A percentile compares a stretch with the other conserved stretches of the same genome.
Conservation (phyloP, 1,140 invertebrate genomes). For the Bursaphelenchus mucronatus region DNA sequence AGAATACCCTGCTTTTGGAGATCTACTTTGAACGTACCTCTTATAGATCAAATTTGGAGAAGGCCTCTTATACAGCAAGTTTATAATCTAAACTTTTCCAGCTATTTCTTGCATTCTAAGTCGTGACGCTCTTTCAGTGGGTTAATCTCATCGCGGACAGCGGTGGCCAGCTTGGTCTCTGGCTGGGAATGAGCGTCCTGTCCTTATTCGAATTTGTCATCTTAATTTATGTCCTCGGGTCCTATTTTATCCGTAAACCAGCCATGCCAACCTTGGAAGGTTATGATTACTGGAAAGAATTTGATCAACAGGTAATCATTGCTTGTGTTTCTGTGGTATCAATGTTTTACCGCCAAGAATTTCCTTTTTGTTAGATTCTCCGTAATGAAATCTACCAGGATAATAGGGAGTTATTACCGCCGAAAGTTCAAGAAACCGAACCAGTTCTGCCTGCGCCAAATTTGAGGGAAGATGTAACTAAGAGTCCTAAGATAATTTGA, state of each 20-base stretch:
- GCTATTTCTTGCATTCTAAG: no score
- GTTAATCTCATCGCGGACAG: slow-evolving; percentile 21
- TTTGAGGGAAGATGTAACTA: neutral
- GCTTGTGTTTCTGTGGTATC: neutral
- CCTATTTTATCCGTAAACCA: slow-evolving; percentile 4
- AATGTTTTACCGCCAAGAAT: neutral
- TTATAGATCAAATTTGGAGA: slow-evolving; percentile 12
- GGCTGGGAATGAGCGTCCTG: slow-evolving; percentile 25
- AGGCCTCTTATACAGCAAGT: slow-evolving; percentile 21
- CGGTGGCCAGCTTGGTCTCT: slow-evolving; percentile 22
- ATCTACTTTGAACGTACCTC: slow-evolving; percentile 27
- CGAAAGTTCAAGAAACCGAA: slow-evolving; percentile 4
- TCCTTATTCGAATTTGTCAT: slow-evolving; percentile 24
- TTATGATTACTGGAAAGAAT: slow-evolving; percentile 17
- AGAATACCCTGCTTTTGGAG: slow-evolving; percentile 20
- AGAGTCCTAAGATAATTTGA: no score
- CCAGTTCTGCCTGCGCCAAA: neutral
- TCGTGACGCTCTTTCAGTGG: slow-evolving; percentile 5
- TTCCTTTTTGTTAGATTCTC: slow-evolving; percentile 2
- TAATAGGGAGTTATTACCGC: neutral
- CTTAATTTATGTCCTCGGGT: slow-evolving; percentile 11
- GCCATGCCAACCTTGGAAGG: neutral
- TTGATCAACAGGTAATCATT: slow-evolving; percentile 10
- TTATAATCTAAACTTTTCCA: neutral
- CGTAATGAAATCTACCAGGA: neutral